Evolutionary conservation across 1,140 invertebrate species (phyloP).

Genomic region (Megalonaias nervosa): DNA sequence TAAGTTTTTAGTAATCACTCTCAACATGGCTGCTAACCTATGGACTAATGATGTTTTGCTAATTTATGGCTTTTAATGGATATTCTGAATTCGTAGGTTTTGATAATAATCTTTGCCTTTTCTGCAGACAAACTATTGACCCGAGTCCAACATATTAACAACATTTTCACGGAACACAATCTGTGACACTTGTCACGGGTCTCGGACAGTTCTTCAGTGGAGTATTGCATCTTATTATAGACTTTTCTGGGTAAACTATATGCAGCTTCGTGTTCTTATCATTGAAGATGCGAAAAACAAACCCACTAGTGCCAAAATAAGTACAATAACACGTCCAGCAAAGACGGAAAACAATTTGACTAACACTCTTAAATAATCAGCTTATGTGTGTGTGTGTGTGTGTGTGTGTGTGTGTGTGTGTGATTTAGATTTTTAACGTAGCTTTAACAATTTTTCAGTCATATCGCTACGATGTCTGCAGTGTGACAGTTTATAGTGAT

Average conservation of each 20-base stretch:
- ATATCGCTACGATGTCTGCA: too few relatives aligned
- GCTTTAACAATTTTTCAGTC: too few relatives aligned
- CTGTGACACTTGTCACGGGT: slow-evolving; percentile 26
- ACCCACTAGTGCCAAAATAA: too few relatives aligned
- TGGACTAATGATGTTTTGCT: not conserved
- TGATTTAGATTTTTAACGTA: too few relatives aligned
- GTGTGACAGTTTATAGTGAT: too few relatives aligned
- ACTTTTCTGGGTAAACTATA: slow-evolving; percentile 1
- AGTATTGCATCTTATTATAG: not conserved
- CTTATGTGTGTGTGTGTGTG: too few relatives aligned
- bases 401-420: too few relatives aligned
- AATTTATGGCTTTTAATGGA: not conserved
- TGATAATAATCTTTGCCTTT: not conserved
- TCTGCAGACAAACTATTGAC: not conserved
- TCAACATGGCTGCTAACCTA: not conserved
- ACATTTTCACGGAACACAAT: slow-evolving; percentile 9
- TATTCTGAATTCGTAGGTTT: not conserved
- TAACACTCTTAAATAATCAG: too few relatives aligned
- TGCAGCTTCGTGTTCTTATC: slow-evolving; percentile 8
- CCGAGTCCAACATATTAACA: not conserved
- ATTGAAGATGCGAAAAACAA: too few relatives aligned
- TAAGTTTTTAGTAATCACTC: not conserved
- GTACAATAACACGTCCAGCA: too few relatives aligned
- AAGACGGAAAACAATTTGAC: too few relatives aligned
- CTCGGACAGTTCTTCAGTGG: not conserved